Evolutionary conservation across 2,113 vertebrate genomes (phyloP).

Genomic region (Trematomus loennbergii): DNA sequence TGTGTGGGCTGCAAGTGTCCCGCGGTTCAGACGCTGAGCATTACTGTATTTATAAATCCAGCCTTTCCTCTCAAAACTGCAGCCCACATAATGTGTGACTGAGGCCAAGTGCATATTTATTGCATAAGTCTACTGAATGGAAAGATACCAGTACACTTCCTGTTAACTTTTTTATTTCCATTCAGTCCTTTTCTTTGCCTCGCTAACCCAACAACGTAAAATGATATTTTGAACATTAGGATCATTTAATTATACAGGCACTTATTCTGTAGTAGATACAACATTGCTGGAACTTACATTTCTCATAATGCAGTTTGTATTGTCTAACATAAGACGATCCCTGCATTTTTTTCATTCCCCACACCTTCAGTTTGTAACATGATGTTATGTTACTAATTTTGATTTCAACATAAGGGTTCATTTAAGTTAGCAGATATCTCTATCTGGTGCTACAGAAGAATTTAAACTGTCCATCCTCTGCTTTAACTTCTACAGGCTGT

Average conservation of each 20-base stretch:
- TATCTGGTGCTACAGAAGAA: too few relatives aligned
- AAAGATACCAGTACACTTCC: background rate
- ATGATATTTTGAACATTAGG: background rate
- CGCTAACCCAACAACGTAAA: constrained; percentile 21
- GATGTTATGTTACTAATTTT: too few relatives aligned
- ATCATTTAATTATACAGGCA: background rate
- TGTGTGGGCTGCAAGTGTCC: constrained; percentile 62
- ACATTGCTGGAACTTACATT: background rate
- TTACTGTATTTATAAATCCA: constrained; percentile 58
- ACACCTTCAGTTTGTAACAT: background rate
- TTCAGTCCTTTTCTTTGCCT: constrained; percentile 8
- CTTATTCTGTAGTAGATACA: too few relatives aligned
- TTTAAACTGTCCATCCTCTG: too few relatives aligned
- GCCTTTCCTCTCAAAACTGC: constrained; percentile 51
- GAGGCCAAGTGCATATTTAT: constrained; percentile 20
- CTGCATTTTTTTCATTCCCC: background rate
- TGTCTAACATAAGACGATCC: background rate
- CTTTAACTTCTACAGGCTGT: too few relatives aligned
- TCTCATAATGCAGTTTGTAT: background rate
- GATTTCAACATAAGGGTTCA: too few relatives aligned
- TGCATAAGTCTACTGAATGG: constrained; percentile 48
- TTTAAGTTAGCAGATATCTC: too few relatives aligned
- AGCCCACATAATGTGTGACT: constrained; percentile 56
- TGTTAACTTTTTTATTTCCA: too few relatives aligned
- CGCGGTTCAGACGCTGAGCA: constrained; percentile 56